Evolutionary conservation across 2,888 invertebrate genomes (phyloP).

Genomic region (Graphium colonna): DNA sequence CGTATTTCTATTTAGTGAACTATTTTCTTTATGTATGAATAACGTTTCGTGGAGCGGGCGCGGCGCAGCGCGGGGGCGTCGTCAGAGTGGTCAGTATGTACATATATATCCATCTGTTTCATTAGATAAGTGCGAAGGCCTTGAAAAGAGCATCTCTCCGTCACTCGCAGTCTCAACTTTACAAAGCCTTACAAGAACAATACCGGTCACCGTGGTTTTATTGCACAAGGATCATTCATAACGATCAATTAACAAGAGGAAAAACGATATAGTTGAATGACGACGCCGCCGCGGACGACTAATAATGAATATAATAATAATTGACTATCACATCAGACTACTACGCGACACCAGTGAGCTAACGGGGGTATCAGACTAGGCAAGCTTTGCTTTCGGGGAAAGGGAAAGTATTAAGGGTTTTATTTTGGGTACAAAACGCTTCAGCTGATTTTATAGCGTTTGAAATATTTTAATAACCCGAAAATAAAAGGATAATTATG

Average conservation of each 20-base stretch:
- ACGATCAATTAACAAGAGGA: constrained; percentile 19
- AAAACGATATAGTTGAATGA: constrained; percentile 32
- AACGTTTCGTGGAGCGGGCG: constrained; percentile 52
- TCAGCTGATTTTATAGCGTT: too few species aligned
- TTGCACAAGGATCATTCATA: constrained; percentile 6
- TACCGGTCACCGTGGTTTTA: not conserved
- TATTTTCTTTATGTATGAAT: constrained; percentile 50
- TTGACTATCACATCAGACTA: constrained; percentile 66
- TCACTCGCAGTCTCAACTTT: too few species aligned
- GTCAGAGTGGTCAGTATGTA: constrained; percentile 21
- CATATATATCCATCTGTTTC: constrained; percentile 15
- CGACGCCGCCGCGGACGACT: constrained; percentile 38
- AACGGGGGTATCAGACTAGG: not conserved
- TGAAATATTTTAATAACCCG: not conserved
- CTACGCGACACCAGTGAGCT: constrained; percentile 29
- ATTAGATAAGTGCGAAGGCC: not conserved
- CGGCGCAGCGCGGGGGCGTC: constrained; percentile 42
- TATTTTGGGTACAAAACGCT: not conserved
- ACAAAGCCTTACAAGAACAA: too few species aligned
- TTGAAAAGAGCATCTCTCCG: not conserved
- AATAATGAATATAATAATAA: constrained; percentile 59
- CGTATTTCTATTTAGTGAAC: constrained; percentile 57
- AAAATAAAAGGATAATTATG: too few species aligned
- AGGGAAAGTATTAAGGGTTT: not conserved
- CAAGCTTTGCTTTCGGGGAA: not conserved